Evolutionary conservation across 1,140 invertebrate species (phyloP), one percentile per base, ranked within the genome.

Genomic region (Philaenus spumarius): DNA sequence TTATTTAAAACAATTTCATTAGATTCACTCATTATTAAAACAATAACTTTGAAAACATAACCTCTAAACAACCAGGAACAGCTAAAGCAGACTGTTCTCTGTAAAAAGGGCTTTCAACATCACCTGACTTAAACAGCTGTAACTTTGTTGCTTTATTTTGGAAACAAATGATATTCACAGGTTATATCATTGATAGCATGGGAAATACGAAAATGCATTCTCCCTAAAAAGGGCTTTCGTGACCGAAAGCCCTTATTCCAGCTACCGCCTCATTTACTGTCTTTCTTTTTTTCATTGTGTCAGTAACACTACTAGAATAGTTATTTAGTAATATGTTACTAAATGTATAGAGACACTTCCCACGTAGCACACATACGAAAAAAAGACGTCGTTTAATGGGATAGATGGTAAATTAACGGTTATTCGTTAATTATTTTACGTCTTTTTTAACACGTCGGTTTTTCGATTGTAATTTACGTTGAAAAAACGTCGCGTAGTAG

Each of bases 41-140:
- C 5, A 54, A 3, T 20, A 54, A 7, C 5, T 54, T n/a, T 20
- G 30, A 40, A 37, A 9, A 54, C n/a, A 54, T 37, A 37, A 54
- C 30, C 17, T 39, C 2, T 17, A 54, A 35, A 17, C 52, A 17
- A 19, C 39, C 39, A 37, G 23, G 17, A 15, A 39, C 26, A 17
- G 34, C 15, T 39, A 54, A n/a, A 39, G 17, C 30, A 54, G 34
- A 54, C 22, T 37, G 50, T 54, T 54, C 52, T 54, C 30, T 54
- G 52, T 22, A 54, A 54, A 22, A 54, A 35, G 52, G 35, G 52
- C 52, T 39, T 54, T 14, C 19, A n/a, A 47, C 45, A 47, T 45
- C 7, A 47, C 20, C 7, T 47, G 4, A 9, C n/a, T 47, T 5
- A 23, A 47, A 47, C 45, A 47, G 7, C 45, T 47, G 15, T 47